A percentile compares a stretch with the other conserved stretches of the same genome.
phyloP scores from a whole-genome alignment of 2,797 vertebrate species.

The Lates japonicus region DNA sequence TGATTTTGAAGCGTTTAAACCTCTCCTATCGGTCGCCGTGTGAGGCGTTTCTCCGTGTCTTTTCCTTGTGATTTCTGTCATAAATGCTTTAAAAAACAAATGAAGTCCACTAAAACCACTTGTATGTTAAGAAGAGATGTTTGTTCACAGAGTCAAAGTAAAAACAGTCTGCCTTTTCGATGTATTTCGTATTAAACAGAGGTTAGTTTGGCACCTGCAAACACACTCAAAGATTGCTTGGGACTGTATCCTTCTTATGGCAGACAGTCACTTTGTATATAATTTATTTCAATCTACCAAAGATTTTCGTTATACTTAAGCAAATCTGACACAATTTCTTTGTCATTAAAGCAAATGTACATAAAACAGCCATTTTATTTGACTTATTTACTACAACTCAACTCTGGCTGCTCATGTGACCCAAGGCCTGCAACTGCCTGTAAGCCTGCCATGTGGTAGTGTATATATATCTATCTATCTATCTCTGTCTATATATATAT shows the following conservation, averaged over 20 bases:
- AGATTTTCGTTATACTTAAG: too few relatives aligned
- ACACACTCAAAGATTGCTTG: neutral
- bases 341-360: too few relatives aligned
- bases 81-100: neutral
- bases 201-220: neutral
- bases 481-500: too few relatives aligned
- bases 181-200: neutral
- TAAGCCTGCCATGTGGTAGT: too few relatives aligned
- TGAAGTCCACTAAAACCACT: neutral
- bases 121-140: neutral
- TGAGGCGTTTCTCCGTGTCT: neutral
- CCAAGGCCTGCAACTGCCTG: too few relatives aligned
- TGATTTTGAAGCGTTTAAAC: neutral
- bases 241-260: too few relatives aligned
- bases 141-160: neutral
- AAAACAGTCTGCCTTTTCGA: neutral
- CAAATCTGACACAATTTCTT: neutral
- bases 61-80: constrained; percentile 19
- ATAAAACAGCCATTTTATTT: too few relatives aligned
- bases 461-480: too few relatives aligned
- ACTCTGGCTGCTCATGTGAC: too few relatives aligned
- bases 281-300: too few relatives aligned
- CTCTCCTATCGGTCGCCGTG: neutral
- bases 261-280: too few relatives aligned
- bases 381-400: too few relatives aligned